These are phyloP conservation scores for Imbricaverruca yamaguchii DNA, from an alignment of 2,888 invertebrate species.

Conservation along the genomic window DNA sequence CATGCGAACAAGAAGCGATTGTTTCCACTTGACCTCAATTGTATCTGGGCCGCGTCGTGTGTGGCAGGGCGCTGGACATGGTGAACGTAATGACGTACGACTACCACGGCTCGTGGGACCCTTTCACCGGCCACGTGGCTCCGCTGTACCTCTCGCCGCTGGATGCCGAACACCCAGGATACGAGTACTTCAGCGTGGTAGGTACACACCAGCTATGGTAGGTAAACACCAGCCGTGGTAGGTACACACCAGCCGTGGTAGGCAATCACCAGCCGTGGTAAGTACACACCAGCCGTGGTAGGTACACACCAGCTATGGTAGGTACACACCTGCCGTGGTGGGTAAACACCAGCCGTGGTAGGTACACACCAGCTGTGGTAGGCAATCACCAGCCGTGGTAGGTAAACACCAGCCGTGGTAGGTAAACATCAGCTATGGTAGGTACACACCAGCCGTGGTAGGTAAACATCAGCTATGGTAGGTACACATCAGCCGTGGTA, in stretches of 20 bases:
- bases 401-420: too few species aligned
- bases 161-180: not conserved
- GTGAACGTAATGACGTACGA: constrained; percentile 47
- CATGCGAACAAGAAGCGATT: not conserved
- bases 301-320: too few species aligned
- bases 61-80: constrained; percentile 48
- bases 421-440: too few species aligned
- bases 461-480: too few species aligned
- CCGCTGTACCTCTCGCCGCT: not conserved
- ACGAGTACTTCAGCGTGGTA: constrained; percentile 7
- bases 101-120: not conserved
- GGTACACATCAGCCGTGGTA: too few species aligned
- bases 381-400: too few species aligned
- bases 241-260: not conserved
- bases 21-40: not conserved
- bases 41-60: not conserved
- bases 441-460: too few species aligned
- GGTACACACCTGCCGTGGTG: too few species aligned
- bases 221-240: not conserved
- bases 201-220: not conserved
- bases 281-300: too few species aligned
- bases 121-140: constrained; percentile 8
- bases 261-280: too few species aligned
- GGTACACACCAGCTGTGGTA: too few species aligned
- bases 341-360: too few species aligned